Evolutionary conservation across 2,888 invertebrate genomes (phyloP), one percentile per base, ranked within the genome.

Genomic region (Mimas tiliae): DNA sequence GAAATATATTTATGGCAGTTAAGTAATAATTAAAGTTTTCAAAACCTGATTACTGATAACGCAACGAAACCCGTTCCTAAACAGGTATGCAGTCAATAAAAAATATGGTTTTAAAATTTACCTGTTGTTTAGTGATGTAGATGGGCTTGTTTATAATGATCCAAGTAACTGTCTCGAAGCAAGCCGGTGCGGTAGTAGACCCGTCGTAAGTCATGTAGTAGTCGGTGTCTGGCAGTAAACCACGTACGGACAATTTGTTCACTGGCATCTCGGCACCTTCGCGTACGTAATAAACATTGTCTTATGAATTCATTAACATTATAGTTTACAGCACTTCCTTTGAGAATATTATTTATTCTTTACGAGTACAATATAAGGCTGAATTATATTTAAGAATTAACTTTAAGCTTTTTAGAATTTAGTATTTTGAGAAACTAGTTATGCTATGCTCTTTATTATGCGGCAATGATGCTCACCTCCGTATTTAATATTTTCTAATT

Each of bases 201-300:
- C 99, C 99, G 82, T 99, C 98, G 90, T 99, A 99, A 65, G 99
- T 99, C 96, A 99, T 98, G 94, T 98, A 99, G 93, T 98, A 97
- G 84, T 98, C 97, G 62, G 98, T 99, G 79, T 97, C 97, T 6
- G 99, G 99, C 70, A 99, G 93, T 67, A 99, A 94, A 38, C 97
- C 97, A 65, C 97, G 95, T 65, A 99, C 96, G 58, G 98, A 98
- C 78, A 99, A 93, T 78, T 97, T 95, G 86, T 96, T 96, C 71
- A 99, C 96, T 72, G 96, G 96, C 88, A 97, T 96, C 88, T 96
- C 96, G 73, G 98, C 96, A 80, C 97, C 97, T 97, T 42, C 38
- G 47, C 42, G 21, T 48, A 65, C 63, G 21, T 16, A 45, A 21
- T 58, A 16, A 65, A 55, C 34, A 58, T 38, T 48, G 45, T 62